Base-by-base conservation (phyloP, 2,888 invertebrate species). In the Parapristionchus giblindavisi region DNA sequence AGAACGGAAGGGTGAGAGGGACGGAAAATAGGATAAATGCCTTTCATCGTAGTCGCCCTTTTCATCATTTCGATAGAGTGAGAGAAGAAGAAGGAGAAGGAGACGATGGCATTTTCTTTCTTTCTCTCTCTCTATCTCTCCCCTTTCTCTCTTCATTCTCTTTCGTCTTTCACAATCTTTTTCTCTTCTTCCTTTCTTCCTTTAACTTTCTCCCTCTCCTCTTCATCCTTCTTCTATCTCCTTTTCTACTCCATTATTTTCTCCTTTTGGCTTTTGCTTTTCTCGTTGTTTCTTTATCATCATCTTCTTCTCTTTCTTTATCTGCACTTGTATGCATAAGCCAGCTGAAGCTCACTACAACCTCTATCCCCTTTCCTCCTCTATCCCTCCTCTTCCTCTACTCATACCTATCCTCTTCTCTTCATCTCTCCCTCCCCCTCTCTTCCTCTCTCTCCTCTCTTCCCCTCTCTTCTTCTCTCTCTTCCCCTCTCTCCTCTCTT, bases 121-220 rank as follows among this genome's bases (percentile, higher is more conserved):
- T 54, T 29, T 58, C 32, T 3, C 61, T 61, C 61, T 61, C 61
- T 61, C 61, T 61, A 38, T n/a, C 27, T n/a, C 40, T 38, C 38
- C 36, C 38, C 32, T 17, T 24, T 52, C 21, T n/a, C 61, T 5
- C 17, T 38, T 61, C 61, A 21, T 11, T 34, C 3, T 21, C 4
- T 36, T 60, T 3, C 5, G 2, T 58, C 60, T 17, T 27, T 24
- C 60, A 2, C 38, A 14, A 8, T 61, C 61, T 24, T 58, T 58
- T n/a, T 58, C 14, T 43, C 17, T 52, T 52, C 52, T 52, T 24
- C 21, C 52, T n/a, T n/a, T n/a, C n/a, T n/a, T n/a, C n/a, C n/a
- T n/a, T 52, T 52, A 24, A n/a, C 3, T 52, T 52, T n/a, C n/a
- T n/a, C n/a, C n/a, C n/a, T n/a, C n/a, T n/a, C n/a, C n/a, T n/a